Evolutionary conservation across 2,888 invertebrate species (phyloP), one percentile per base, ranked within the genome.

Genomic region (Therioaphis trifolii): DNA sequence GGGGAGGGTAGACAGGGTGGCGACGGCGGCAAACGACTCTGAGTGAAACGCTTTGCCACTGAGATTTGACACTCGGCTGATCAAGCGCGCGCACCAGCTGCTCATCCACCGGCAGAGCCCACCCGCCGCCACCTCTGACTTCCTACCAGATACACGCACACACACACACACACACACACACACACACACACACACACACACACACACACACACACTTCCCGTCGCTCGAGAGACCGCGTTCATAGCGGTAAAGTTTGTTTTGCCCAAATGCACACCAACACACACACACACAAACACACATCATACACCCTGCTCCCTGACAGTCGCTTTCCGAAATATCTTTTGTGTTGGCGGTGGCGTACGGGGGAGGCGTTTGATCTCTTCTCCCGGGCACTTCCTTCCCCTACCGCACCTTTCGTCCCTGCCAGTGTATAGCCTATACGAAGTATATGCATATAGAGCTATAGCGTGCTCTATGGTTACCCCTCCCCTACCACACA

Each of bases 11-110:
- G 63, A 14, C 24, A 49, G 49, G 68, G 40, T 0, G n/a, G 1
- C 4, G 68, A 35, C 40, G 68, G 11, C 12, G 29, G 18, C n/a
- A 68, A 2, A 24, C 24, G 15, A 21, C 21, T 49, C 7, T 21
- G 78, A 24, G 74, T 43, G 82, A 82, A 82, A 52, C 63, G 72
- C 74, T 82, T 74, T 63, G 74, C 82, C 82, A 27, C 63, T 46
- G 74, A 61, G 72, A 82, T 82, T 82, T 82, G 82, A 82, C 82
- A 82, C 74, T 63, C 82, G 82, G 46, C 71, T 74, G 82, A 82
- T 82, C 82, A 82, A 63, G 40, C 40, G 74, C 35, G 68, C 63
- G 63, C 79, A 79, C 82, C 82, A 82, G 82, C 82, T 82, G 82
- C 82, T 74, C 72, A 61, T 72, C 74, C n/a, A 4, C 52, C 35